Evolutionary conservation across 2,113 vertebrate species (phyloP).

Genomic region (Odocoileus hemionus): DNA sequence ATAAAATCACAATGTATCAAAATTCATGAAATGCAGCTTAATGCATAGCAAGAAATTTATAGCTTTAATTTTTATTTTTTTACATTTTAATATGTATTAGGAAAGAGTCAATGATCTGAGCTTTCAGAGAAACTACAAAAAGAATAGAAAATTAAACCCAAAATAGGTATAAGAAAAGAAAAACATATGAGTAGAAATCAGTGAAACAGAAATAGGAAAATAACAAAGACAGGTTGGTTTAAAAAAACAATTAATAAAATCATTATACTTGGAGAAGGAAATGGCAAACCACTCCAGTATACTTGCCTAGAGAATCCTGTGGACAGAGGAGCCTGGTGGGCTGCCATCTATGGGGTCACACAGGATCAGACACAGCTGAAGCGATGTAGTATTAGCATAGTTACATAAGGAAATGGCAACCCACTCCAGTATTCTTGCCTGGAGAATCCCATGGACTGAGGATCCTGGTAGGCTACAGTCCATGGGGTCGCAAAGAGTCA

Average conservation of each 20-base stretch:
- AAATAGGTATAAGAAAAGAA: not conserved
- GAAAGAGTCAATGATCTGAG: not conserved
- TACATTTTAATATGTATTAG: not conserved
- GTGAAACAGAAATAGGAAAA: slow-evolving; percentile 5
- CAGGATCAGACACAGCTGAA: too few relatives aligned
- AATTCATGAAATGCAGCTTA: not conserved
- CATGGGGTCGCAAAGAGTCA: too few relatives aligned
- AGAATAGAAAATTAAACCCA: not conserved
- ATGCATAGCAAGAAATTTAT: not conserved
- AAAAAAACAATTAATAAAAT: not conserved
- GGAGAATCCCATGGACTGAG: too few relatives aligned
- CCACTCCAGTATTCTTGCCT: too few relatives aligned
- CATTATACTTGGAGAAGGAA: too few relatives aligned
- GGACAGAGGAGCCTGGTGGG: too few relatives aligned
- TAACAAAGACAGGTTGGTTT: not conserved
- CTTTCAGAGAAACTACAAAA: not conserved
- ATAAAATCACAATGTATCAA: not conserved
- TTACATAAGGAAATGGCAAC: too few relatives aligned
- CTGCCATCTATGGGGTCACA: too few relatives aligned
- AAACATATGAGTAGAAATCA: not conserved
- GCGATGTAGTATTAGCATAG: too few relatives aligned
- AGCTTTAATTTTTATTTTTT: slow-evolving; percentile 21
- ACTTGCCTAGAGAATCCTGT: too few relatives aligned
- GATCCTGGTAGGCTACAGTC: too few relatives aligned
- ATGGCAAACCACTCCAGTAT: too few relatives aligned